Percentiles rank a stretch among this genome's conserved stretches.
Conservation (phyloP, 2,113 vertebrate species). For the Mixornis gularis region DNA sequence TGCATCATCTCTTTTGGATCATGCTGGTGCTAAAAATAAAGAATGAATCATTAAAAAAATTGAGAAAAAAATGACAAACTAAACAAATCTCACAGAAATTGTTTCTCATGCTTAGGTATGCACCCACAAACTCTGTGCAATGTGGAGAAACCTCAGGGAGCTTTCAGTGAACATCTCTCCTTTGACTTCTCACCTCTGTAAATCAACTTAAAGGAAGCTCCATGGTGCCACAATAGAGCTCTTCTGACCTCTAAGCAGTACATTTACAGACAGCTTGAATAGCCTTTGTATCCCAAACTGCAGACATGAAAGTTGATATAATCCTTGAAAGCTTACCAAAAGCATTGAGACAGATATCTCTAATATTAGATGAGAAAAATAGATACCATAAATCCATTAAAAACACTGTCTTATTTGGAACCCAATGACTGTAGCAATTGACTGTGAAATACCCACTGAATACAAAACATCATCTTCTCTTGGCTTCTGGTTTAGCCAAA, state of each 20-base stretch:
- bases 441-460: background rate
- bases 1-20: background rate
- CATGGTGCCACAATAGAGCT: background rate
- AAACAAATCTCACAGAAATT: background rate
- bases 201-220: slow-evolving; percentile 2
- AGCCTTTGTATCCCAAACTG: background rate
- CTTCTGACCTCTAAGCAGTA: background rate
- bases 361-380: slow-evolving; percentile 11
- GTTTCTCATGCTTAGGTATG: background rate
- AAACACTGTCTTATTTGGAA: background rate
- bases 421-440: background rate
- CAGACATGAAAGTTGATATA: background rate
- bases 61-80: background rate
- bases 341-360: background rate
- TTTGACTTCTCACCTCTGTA: background rate
- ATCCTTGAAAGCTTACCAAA: slow-evolving; percentile 23
- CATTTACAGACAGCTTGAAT: background rate
- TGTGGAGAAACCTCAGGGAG: background rate
- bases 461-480: background rate
- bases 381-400: slow-evolving; percentile 33
- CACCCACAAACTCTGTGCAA: background rate
- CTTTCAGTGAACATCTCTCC: background rate
- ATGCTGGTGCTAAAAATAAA: background rate
- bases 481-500: background rate
- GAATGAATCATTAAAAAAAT: background rate